Evolutionary conservation across 2,113 vertebrate genomes (phyloP), one percentile per base, ranked within the genome.

Genomic region (Catharus fuscescens): DNA sequence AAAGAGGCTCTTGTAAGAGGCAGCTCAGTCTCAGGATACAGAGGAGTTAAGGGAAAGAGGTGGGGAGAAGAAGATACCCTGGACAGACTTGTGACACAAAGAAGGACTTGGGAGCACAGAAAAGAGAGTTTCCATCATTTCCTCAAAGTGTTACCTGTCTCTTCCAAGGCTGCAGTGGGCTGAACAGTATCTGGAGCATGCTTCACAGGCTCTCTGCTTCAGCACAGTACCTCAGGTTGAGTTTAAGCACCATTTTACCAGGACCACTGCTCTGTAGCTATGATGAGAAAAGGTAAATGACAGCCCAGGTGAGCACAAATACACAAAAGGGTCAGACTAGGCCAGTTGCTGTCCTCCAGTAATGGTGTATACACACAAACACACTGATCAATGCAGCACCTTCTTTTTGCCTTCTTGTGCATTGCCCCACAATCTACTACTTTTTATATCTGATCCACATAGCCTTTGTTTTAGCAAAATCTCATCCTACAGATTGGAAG

Each of bases 401-500:
- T 38, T 2, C 17, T 20, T 15, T 80, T 80, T 53, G 6, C 50
- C 45, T 18, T 25, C 34, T 66, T 26, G 9, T 87, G 52, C 21
- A 11, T 1, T 54, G 47, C 56, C 11, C 44, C 8, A 3, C 42
- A 74, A 59, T 18, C 38, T n/a, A 28, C 45, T 79, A 4, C 31
- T 69, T 92, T 76, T 89, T 59, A 47, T 74, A 81, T 52, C 64
- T 74, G 60, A 62, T 25, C 59, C 57, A 73, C 50, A 80, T 23
- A 78, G 71, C 26, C 28, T 87, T 81, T 56, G 69, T 73, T 92
- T 95, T 70, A 86, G 54, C 60, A 89, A 92, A 95, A 78, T 11
- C 23, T 71, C 95, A 87, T 81, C 95, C 93, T 74, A 89, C 92
- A 64, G 72, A 56, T 56, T 92, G 44, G 73, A 91, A 84, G 65